Evolutionary conservation across 2,888 invertebrate genomes (phyloP).

Genomic region (Laspeyria flexula): DNA sequence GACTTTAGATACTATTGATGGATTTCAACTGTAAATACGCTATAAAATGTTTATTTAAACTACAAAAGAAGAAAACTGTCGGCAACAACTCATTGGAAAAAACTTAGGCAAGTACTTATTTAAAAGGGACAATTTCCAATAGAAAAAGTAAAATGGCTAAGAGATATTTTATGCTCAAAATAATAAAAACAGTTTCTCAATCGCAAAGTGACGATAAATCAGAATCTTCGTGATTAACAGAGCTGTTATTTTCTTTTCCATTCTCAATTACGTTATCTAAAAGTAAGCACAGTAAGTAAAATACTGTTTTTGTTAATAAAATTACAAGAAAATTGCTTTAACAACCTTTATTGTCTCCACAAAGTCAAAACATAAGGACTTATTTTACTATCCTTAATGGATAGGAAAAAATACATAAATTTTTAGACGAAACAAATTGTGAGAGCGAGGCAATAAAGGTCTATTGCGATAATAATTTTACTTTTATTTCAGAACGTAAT

Average conservation of each 20-base stretch:
- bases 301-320: slow-evolving; percentile 17
- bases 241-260: not conserved
- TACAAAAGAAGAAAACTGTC: no score
- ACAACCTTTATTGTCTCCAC: slow-evolving; percentile 18
- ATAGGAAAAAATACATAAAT: slow-evolving; percentile 19
- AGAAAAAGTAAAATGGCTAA: no score
- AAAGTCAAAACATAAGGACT: slow-evolving; percentile 13
- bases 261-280: not conserved
- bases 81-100: no score
- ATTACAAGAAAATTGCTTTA: slow-evolving; percentile 17
- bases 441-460: slow-evolving; percentile 36
- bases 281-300: slow-evolving; percentile 4
- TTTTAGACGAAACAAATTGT: slow-evolving; percentile 16
- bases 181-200: no score
- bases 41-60: no score
- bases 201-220: no score
- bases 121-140: no score
- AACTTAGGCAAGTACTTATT: no score
- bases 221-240: not conserved
- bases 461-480: slow-evolving; percentile 33
- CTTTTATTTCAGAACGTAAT: slow-evolving; percentile 28
- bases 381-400: slow-evolving; percentile 7
- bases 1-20: no score
- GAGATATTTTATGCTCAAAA: no score
- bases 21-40: no score